phyloP scores from a whole-genome alignment of 1,140 invertebrate genomes.

The Myzus persicae region DNA sequence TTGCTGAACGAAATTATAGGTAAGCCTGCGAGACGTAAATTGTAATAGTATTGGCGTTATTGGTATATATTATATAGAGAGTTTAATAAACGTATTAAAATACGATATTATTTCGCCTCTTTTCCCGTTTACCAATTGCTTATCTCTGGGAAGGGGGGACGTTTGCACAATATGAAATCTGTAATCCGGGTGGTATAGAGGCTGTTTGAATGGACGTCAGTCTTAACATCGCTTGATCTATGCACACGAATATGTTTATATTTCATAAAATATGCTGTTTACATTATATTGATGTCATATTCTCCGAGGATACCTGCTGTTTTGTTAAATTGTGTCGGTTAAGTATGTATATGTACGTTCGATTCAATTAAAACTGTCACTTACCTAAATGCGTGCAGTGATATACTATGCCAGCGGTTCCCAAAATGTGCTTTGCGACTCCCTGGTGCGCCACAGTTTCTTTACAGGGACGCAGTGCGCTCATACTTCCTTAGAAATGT shows the following conservation, averaged over 20 bases:
- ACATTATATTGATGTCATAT: not conserved
- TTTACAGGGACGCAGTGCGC: too few relatives aligned
- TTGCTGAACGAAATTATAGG: slow-evolving; percentile 98
- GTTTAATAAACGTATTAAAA: not conserved
- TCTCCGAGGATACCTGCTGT: not conserved
- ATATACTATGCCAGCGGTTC: not conserved
- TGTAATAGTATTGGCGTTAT: not conserved
- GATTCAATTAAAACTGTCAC: slow-evolving; percentile 11
- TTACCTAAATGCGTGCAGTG: not conserved
- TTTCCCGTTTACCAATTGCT: not conserved
- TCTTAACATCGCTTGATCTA: not conserved
- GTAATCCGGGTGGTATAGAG: not conserved
- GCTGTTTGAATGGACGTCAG: not conserved
- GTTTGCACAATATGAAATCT: not conserved
- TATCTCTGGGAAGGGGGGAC: too few relatives aligned
- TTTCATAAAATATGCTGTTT: not conserved
- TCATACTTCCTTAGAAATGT: too few relatives aligned
- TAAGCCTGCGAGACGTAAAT: slow-evolving; percentile 63
- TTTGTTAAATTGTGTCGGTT: not conserved
- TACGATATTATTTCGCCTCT: not conserved
- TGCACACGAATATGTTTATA: not conserved
- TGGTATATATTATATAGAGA: not conserved
- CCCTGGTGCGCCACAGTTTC: too few relatives aligned
- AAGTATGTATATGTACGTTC: not conserved
- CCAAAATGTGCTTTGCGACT: too few relatives aligned